Percentiles rank a stretch among this genome's conserved stretches.
phyloP scores from a whole-genome alignment of 2,113 vertebrate genomes.

The Addax nasomaculatus region DNA sequence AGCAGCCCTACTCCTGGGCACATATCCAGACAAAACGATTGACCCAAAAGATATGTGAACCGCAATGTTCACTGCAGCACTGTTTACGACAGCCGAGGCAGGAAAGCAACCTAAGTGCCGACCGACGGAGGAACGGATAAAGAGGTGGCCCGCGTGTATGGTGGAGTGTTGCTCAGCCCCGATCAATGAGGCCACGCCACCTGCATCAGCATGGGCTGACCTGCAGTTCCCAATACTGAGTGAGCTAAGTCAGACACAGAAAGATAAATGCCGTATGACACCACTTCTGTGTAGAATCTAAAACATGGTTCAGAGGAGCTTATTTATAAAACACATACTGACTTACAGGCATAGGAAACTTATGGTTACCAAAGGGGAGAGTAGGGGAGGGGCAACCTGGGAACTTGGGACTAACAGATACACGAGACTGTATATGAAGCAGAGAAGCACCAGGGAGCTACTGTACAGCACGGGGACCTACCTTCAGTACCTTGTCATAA shows the following conservation, averaged over 20 bases:
- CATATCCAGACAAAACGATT: background rate
- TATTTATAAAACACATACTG: background rate
- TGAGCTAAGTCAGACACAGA: background rate
- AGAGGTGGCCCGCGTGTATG: fast-evolving
- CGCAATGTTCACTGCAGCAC: fast-evolving
- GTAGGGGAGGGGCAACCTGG: background rate
- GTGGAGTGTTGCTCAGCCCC: fast-evolving
- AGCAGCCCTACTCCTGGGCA: background rate
- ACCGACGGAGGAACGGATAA: fast-evolving
- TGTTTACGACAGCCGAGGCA: background rate
- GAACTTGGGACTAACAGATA: background rate
- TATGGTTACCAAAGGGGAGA: background rate
- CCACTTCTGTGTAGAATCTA: background rate
- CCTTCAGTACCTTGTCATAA: fast-evolving
- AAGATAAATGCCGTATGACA: fast-evolving
- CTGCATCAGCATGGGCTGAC: background rate
- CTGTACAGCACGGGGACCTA: fast-evolving
- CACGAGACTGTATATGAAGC: fast-evolving
- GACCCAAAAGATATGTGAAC: fast-evolving
- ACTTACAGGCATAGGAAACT: background rate
- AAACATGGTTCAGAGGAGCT: background rate
- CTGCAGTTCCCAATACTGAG: background rate
- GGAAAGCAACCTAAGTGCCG: fast-evolving
- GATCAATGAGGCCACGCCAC: background rate
- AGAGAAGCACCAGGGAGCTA: background rate